Percentiles rank a stretch among this genome's conserved stretches.
These are phyloP conservation scores for Sarcophaga rosellei DNA, from an alignment of 2,888 invertebrate genomes.

Conservation along the genomic window DNA sequence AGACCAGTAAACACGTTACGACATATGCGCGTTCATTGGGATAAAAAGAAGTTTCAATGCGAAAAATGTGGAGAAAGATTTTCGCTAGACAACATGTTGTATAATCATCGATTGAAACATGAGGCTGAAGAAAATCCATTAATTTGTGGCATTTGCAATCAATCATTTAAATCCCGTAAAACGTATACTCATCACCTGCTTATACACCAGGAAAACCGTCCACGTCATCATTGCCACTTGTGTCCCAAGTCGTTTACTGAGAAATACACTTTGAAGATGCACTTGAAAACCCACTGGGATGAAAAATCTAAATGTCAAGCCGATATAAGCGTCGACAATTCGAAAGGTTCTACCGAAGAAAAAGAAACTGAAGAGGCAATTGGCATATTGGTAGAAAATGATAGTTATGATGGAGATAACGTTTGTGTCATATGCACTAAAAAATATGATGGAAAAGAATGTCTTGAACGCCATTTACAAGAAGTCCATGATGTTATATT, in stretches of 20 bases:
- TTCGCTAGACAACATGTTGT: slow-evolving; percentile 77
- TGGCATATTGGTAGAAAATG: slow-evolving; percentile 51
- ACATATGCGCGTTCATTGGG: slow-evolving; percentile 79
- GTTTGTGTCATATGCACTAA: slow-evolving; percentile 75
- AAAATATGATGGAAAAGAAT: slow-evolving; percentile 74
- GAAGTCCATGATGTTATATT: slow-evolving; percentile 76
- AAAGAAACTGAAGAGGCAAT: slow-evolving; percentile 74
- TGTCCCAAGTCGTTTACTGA: slow-evolving; percentile 79
- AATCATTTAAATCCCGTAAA: slow-evolving; percentile 78
- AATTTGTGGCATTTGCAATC: slow-evolving; percentile 77
- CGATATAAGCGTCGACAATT: slow-evolving; percentile 4
- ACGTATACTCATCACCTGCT: slow-evolving; percentile 78
- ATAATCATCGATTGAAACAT: slow-evolving; percentile 78
- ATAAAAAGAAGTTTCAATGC: slow-evolving; percentile 79
- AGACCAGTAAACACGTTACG: slow-evolving; percentile 78
- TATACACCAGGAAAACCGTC: slow-evolving; percentile 78
- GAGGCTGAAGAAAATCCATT: slow-evolving; percentile 79
- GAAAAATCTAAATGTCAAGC: background rate
- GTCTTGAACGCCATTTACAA: slow-evolving; percentile 75
- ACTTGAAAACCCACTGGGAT: slow-evolving; percentile 75
- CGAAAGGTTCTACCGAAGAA: slow-evolving; percentile 49
- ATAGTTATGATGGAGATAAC: slow-evolving; percentile 45
- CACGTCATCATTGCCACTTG: slow-evolving; percentile 76
- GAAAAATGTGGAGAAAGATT: slow-evolving; percentile 79
- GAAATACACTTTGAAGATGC: slow-evolving; percentile 79